Evolutionary conservation across 2,888 invertebrate species (phyloP).

Genomic region (Aricia artaxerxes): DNA sequence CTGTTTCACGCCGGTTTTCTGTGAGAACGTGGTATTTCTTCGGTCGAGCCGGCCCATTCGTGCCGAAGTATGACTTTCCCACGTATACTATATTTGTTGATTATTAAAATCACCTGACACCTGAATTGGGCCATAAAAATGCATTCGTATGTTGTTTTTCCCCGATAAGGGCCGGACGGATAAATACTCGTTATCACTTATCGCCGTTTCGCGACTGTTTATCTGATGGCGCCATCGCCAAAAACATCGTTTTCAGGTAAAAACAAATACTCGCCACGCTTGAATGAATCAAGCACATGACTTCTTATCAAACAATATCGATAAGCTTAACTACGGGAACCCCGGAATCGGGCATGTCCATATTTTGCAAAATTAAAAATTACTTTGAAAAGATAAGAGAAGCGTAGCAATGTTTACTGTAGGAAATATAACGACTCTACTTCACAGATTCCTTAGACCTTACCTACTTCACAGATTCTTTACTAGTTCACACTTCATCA

Average conservation of each 20-base stretch:
- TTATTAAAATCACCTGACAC: slow-evolving; percentile 1
- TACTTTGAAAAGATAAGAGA: background rate
- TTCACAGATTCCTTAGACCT: too few relatives aligned
- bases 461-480: too few relatives aligned
- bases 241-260: background rate
- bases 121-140: background rate
- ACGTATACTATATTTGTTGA: background rate
- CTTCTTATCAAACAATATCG: background rate
- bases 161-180: background rate
- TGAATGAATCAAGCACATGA: background rate
- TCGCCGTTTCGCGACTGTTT: background rate
- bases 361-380: background rate
- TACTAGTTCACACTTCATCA: too few relatives aligned
- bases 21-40: too few relatives aligned
- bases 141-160: background rate
- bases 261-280: background rate
- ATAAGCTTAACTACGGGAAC: background rate
- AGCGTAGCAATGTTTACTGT: background rate
- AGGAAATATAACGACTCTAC: background rate
- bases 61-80: too few relatives aligned
- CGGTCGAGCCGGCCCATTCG: too few relatives aligned
- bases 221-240: background rate
- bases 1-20: too few relatives aligned
- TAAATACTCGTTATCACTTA: background rate
- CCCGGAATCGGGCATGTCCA: background rate